Percentiles rank a stretch among this genome's conserved stretches.
Conservation (phyloP, 2,888 invertebrate species). For the Phlogophora meticulosa region DNA sequence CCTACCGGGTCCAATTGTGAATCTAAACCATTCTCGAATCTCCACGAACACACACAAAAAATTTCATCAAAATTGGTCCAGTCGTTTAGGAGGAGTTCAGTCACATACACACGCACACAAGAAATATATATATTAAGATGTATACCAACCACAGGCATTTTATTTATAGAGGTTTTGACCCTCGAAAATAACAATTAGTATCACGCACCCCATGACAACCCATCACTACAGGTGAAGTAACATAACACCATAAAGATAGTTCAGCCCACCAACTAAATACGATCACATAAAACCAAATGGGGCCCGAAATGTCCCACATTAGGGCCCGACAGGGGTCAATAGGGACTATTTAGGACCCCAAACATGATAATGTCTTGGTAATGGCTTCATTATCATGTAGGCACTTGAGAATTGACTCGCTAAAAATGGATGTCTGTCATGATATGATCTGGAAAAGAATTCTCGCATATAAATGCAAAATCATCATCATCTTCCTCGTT, state of each 20-base stretch:
- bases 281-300: slow-evolving; percentile 67
- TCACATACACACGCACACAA: too few species aligned
- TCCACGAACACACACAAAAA: too few species aligned
- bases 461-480: too few species aligned
- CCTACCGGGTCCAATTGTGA: too few species aligned
- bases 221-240: slow-evolving; percentile 32
- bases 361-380: slow-evolving; percentile 58
- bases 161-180: not conserved
- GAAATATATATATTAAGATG: too few species aligned
- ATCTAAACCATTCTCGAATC: too few species aligned
- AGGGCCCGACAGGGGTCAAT: slow-evolving; percentile 59
- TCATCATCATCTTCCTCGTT: too few species aligned
- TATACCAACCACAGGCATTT: not conserved
- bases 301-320: slow-evolving; percentile 59
- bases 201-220: not conserved
- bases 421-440: slow-evolving; percentile 26
- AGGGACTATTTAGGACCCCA: slow-evolving; percentile 60
- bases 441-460: not conserved
- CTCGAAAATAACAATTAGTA: not conserved
- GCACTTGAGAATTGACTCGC: slow-evolving; percentile 38
- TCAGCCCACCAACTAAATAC: slow-evolving; percentile 57
- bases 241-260: slow-evolving; percentile 55
- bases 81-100: too few species aligned
- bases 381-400: slow-evolving; percentile 58
- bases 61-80: too few species aligned